These are phyloP conservation scores for Pseudachorutes palmiensis DNA, from an alignment of 1,140 invertebrate species.

Conservation along the genomic window DNA sequence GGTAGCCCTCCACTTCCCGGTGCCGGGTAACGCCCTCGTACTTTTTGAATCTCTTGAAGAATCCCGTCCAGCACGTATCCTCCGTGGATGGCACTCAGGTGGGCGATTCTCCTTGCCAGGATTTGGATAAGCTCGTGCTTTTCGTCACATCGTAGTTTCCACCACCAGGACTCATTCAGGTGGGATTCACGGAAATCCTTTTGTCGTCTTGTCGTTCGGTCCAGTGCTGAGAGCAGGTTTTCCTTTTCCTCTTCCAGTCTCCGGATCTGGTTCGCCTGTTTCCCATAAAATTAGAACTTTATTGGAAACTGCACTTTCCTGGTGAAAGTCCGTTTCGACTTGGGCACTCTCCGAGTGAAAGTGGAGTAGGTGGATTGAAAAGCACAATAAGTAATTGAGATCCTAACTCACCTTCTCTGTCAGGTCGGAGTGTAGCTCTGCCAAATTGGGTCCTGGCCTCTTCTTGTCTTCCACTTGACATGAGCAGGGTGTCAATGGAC, in stretches of 20 bases:
- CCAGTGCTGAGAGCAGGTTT: too few relatives aligned
- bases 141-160: constrained; percentile 32
- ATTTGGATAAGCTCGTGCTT: constrained; percentile 35
- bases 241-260: too few relatives aligned
- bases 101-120: constrained; percentile 31
- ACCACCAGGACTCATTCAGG: constrained; percentile 30
- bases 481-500: too few relatives aligned
- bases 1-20: not conserved
- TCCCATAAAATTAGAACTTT: too few relatives aligned
- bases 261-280: too few relatives aligned
- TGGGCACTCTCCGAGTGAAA: too few relatives aligned
- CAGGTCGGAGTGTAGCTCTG: constrained; percentile 18
- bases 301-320: too few relatives aligned
- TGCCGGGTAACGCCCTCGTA: constrained; percentile 20
- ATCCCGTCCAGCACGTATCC: constrained; percentile 33
- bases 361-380: too few relatives aligned
- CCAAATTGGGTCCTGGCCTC: not conserved
- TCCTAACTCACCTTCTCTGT: constrained; percentile 18
- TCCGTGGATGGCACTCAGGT: constrained; percentile 30
- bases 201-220: constrained; percentile 18
- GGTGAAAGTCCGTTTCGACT: too few relatives aligned
- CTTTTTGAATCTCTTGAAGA: constrained; percentile 29
- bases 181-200: constrained; percentile 31
- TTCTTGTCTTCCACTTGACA: constrained; percentile 9
- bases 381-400: too few relatives aligned